A percentile compares a stretch with the other conserved stretches of the same genome.
These are phyloP conservation scores for Vireo griseus DNA, from an alignment of 2,797 vertebrate species.

Conservation along the genomic window DNA sequence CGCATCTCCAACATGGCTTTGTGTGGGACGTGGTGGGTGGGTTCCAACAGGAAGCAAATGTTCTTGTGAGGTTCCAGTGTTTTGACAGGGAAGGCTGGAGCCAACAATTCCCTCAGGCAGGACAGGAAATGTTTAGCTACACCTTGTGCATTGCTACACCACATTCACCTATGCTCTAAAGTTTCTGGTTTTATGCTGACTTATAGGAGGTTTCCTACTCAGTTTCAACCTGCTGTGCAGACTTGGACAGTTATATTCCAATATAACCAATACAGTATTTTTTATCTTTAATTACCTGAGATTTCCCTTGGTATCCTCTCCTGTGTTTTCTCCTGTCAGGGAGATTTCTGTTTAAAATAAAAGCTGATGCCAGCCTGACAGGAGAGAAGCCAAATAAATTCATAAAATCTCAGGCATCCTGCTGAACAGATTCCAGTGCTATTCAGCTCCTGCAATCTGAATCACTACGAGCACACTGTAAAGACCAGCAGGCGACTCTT, in stretches of 20 bases:
- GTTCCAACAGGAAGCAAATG: not conserved
- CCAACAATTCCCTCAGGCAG: not conserved
- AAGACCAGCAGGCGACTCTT: not conserved
- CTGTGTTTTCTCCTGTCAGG: not conserved
- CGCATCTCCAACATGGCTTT: not conserved
- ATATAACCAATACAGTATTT: not conserved
- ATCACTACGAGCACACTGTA: not conserved
- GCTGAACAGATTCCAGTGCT: not conserved
- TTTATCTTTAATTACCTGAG: not conserved
- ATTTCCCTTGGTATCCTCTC: not conserved
- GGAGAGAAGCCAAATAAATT: not conserved
- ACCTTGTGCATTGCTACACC: not conserved
- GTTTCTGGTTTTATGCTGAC: not conserved
- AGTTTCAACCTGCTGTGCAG: not conserved
- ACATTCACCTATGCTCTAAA: not conserved
- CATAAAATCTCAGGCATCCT: not conserved
- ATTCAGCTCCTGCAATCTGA: not conserved
- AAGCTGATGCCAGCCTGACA: not conserved
- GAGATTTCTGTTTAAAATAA: conserved; percentile 5
- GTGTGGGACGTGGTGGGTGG: not conserved
- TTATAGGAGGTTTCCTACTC: not conserved
- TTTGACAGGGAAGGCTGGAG: not conserved
- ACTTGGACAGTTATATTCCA: not conserved
- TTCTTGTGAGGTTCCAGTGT: not conserved
- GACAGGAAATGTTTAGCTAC: not conserved